These are phyloP conservation scores for Lacerta agilis DNA, from an alignment of 2,797 vertebrate species.

Conservation along the genomic window DNA sequence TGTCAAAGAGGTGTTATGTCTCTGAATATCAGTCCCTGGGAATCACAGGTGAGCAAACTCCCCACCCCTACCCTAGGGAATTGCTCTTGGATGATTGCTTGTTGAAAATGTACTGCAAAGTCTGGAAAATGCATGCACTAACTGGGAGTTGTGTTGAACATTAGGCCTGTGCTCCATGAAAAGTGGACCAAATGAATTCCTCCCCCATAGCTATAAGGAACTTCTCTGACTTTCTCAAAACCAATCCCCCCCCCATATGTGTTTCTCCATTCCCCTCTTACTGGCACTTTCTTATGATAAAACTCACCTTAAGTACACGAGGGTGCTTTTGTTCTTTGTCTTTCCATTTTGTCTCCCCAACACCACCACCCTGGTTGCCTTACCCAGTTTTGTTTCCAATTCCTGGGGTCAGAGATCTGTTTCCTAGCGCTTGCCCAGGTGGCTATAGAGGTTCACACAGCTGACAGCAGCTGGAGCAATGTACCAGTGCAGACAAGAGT, in stretches of 20 bases:
- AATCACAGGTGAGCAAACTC: too few species aligned
- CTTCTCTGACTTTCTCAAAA: not conserved
- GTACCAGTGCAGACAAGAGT: not conserved
- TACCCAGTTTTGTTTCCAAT: not conserved
- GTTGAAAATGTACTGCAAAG: too few species aligned
- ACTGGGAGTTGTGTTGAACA: too few species aligned
- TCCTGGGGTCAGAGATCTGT: not conserved
- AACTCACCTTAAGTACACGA: not conserved
- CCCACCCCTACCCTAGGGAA: too few species aligned
- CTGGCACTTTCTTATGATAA: not conserved
- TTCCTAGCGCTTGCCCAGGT: not conserved
- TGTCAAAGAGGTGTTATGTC: too few species aligned
- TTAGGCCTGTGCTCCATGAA: too few species aligned
- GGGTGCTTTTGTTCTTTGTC: not conserved
- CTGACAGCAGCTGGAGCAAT: not conserved
- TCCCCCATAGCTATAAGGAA: not conserved
- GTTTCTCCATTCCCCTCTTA: not conserved
- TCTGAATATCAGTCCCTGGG: too few species aligned
- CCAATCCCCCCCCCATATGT: not conserved
- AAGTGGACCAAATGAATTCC: not conserved
- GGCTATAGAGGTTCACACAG: not conserved
- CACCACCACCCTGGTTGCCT: not conserved
- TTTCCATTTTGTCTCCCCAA: not conserved
- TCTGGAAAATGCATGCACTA: too few species aligned
- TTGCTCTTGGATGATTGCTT: too few species aligned